These are phyloP conservation scores for Dolichomitus sp. DNA, from an alignment of 2,888 invertebrate genomes.

Conservation along the genomic window DNA sequence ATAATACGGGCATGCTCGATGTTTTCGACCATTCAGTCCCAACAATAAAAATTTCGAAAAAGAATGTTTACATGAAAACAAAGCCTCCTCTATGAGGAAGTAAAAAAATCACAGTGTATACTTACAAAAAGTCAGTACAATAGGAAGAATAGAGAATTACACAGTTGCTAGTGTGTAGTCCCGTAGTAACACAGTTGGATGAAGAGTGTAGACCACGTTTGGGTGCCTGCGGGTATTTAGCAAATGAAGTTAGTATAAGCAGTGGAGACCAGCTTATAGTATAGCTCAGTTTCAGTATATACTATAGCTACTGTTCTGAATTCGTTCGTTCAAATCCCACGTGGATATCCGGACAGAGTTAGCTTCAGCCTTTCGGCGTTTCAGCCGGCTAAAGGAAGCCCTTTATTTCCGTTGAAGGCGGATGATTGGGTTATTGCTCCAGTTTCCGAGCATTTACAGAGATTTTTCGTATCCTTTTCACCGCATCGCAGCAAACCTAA, in stretches of 20 bases:
- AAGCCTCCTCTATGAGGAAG: no score
- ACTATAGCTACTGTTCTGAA: slow-evolving; percentile 18
- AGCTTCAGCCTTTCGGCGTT: slow-evolving; percentile 55
- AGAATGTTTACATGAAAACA: no score
- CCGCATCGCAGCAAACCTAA: neutral
- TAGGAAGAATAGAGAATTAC: neutral
- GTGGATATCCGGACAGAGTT: slow-evolving; percentile 51
- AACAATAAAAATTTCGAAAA: no score
- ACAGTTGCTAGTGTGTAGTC: neutral
- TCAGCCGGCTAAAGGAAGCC: slow-evolving; percentile 47
- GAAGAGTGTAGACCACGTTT: slow-evolving; percentile 14
- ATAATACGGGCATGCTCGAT: no score
- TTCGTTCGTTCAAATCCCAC: slow-evolving; percentile 52
- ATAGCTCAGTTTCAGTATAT: slow-evolving; percentile 3
- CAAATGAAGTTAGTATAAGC: slow-evolving; percentile 32
- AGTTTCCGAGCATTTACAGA: neutral
- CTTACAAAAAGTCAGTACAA: neutral
- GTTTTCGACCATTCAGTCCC: no score
- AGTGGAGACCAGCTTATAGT: neutral
- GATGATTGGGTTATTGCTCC: slow-evolving; percentile 30
- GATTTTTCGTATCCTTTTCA: neutral
- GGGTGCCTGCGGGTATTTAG: slow-evolving; percentile 27
- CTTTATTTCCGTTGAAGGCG: slow-evolving; percentile 55
- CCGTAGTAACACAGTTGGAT: neutral
- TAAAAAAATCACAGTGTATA: neutral